Base-by-base conservation (phyloP, 2,797 vertebrate genomes). In the Sebastolobus altivelis region DNA sequence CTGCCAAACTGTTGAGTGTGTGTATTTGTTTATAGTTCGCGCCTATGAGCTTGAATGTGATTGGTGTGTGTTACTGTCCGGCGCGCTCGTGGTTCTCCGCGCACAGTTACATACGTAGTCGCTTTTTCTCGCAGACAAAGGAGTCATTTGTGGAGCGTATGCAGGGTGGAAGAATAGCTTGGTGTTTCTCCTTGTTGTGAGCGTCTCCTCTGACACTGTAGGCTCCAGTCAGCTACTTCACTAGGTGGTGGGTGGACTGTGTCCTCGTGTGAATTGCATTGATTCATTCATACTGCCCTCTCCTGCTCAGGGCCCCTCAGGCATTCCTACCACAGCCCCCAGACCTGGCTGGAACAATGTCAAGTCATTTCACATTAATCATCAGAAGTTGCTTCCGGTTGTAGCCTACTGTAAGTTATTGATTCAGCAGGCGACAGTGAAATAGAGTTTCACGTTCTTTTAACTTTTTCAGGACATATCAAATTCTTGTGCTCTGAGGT, bases 261-360 rank as follows among this genome's bases (percentile, higher is more conserved):
- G 89, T 92, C 86, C 89, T 84, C 43, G 72, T 91, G 88, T 88
- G 89, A 93, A 92, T 91, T 72, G 29, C 84, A 86, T 88, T 89
- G 87, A 90, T 93, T 93, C 89, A 93, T 93, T 94, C 90, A 93
- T 84, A 66, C 81, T 82, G 87, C 77, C 65, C 77, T 86, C 78
- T 89, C 88, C 85, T 89, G 86, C 75, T 10, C 75, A 55, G 86
- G 88, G 87, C 86, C 88, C 72, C 87, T 85, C 81, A 80, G 90
- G 89, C 85, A 93, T 93, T 94, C 86, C 81, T 84, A 22, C 69
- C 79, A 83, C 88, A 75, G 82, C 92, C 90, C 90, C 81, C 89
- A 89, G 89, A 92, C 92, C 89, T 89, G 89, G 67, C 73, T 86
- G 82, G 87, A 89, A 81, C 79, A 78, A 65, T 55, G 86, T 91